Evolutionary conservation across 1,140 invertebrate species (phyloP).

Genomic region (Lepidurus apus): DNA sequence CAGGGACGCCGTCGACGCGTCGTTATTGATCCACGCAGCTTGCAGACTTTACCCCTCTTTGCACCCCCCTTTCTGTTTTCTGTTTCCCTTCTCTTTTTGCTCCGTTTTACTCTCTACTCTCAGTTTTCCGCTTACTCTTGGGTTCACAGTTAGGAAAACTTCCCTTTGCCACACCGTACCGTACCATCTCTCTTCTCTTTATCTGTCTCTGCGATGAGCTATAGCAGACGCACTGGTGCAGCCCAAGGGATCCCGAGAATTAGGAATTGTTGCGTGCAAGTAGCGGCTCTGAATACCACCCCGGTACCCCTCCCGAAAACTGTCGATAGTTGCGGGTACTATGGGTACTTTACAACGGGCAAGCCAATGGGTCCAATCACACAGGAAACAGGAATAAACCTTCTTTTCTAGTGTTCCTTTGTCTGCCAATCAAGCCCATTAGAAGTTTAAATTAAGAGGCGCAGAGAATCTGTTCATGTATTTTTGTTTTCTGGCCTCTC

Average conservation of each 20-base stretch:
- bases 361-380: not conserved
- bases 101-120: not conserved
- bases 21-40: constrained; percentile 21
- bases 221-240: no score
- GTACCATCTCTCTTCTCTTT: no score
- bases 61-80: not conserved
- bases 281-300: not conserved
- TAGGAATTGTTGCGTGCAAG: not conserved
- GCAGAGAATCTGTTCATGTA: no score
- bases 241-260: not conserved
- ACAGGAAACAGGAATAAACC: not conserved
- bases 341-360: not conserved
- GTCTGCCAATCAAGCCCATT: not conserved
- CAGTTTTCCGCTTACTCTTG: not conserved
- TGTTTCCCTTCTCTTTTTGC: not conserved
- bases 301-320: not conserved
- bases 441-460: not conserved
- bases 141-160: no score
- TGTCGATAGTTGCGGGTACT: not conserved
- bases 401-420: not conserved
- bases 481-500: no score
- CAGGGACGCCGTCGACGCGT: constrained; percentile 20
- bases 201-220: no score
- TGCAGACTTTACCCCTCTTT: constrained; percentile 1
- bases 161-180: no score